Evolutionary conservation across 2,797 vertebrate genomes (phyloP), one percentile per base, ranked within the genome.

Genomic region (Sciurus carolinensis): DNA sequence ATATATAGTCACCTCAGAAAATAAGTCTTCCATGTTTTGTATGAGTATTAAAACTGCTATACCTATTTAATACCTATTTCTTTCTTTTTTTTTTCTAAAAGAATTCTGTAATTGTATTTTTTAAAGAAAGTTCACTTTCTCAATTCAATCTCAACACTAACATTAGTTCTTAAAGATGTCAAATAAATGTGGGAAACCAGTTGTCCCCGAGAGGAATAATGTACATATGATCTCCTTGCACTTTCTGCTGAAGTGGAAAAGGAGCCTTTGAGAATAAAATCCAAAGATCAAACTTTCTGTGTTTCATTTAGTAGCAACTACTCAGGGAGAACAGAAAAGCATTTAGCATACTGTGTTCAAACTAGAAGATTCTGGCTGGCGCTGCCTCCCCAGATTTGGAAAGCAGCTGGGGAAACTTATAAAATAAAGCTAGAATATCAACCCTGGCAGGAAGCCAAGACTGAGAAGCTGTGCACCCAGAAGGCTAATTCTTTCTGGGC

Each of bases 381-480:
- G 50, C 64, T 80, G 75, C 10, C 91, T 97, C 85, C 87, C 85
- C 87, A 92, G 93, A 87, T 88, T 94, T 95, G 67, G 88, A 47
- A 89, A 82, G 90, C 57, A 94, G 64, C 0, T 95, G 76, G 81
- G 79, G 36, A 95, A 85, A 86, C 28, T 73, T 33, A 77, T 11
- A 93, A 72, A 89, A 87, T 71, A 92, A 73, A 94, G 52, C 93
- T 86, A 33, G 82, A 94, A 15, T 87, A 83, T 95, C 95, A 92
- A 33, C 71, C 11, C 50, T 97, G 95, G 85, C 67, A 84, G 12
- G 62, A 30, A 73, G 92, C 88, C 89, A 95, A 62, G n/a, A 24
- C 3, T 47, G 44, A 94, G 79, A 80, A 87, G n/a, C 85, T 90
- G 77, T 71, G 26, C 52, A 95, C 5, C 5, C 72, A 86, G 75